These are phyloP conservation scores for Aurelia aurita DNA, from an alignment of 30 jellyfish, hydroid and myxozoan species.

Conservation along the genomic window DNA sequence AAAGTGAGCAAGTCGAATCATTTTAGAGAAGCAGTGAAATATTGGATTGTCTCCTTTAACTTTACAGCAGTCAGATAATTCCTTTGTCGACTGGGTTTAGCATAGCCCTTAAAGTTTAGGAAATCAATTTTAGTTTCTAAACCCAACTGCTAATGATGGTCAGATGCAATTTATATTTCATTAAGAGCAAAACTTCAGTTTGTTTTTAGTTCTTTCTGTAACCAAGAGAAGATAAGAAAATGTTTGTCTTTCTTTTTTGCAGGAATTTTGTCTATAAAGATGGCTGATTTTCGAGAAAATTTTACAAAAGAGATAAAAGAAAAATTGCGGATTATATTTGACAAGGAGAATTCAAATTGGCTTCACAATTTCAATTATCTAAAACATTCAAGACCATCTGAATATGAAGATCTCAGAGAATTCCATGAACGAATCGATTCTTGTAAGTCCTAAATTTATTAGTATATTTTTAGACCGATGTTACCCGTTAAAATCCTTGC, in stretches of 20 bases:
- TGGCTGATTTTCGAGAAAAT: constrained; percentile 53
- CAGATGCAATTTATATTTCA: too few relatives aligned
- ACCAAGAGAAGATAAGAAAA: background rate
- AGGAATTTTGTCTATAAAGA: constrained; percentile 70
- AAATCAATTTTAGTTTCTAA: too few relatives aligned
- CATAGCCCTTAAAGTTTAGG: too few relatives aligned
- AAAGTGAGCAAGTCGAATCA: too few relatives aligned
- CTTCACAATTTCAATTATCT: constrained; percentile 48
- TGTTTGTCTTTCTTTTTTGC: background rate
- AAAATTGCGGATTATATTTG: constrained; percentile 21
- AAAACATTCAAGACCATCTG: constrained; percentile 53
- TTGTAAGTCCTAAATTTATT: constrained; percentile 43
- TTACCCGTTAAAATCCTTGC: too few relatives aligned
- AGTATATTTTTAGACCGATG: too few relatives aligned
- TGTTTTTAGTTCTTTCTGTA: background rate
- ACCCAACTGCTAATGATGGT: too few relatives aligned
- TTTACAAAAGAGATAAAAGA: constrained; percentile 65
- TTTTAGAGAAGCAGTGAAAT: too few relatives aligned
- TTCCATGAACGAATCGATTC: constrained; percentile 51
- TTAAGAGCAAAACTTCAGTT: too few relatives aligned
- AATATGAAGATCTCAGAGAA: constrained; percentile 75
- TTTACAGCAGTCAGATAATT: too few relatives aligned
- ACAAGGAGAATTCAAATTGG: constrained; percentile 13
- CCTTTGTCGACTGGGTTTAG: too few relatives aligned
- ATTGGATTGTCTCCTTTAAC: too few relatives aligned